A percentile compares a stretch with the other conserved stretches of the same genome.
Conservation (phyloP, 2,888 invertebrate species). For the Invenusta paracnida region DNA sequence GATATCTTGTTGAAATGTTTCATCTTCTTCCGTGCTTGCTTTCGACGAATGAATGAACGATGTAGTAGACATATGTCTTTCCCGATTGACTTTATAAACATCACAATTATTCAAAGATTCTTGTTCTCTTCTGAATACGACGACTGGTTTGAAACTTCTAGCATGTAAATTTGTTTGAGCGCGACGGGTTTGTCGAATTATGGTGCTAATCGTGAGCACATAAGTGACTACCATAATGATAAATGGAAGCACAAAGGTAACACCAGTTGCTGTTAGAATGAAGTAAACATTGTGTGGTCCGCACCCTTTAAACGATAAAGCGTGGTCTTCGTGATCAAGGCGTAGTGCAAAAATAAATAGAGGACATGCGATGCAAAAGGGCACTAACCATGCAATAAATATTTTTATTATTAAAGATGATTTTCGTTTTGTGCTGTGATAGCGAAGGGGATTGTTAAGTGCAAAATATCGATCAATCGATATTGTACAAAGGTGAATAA, state of each 20-base stretch:
- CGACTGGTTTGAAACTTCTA: background rate
- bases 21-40: background rate
- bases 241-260: conserved; percentile 49
- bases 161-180: conserved; percentile 38
- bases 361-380: conserved; percentile 49
- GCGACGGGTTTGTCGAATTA: conserved; percentile 44
- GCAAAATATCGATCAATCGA: conserved; percentile 49
- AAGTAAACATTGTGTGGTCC: conserved; percentile 50
- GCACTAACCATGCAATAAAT: conserved; percentile 48
- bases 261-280: conserved; percentile 49
- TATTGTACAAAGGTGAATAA: conserved; percentile 49
- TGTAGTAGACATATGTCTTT: background rate
- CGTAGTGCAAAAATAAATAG: conserved; percentile 47
- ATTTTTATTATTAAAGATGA: conserved; percentile 48
- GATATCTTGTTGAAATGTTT: background rate
- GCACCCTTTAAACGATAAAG: conserved; percentile 48
- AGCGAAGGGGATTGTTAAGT: conserved; percentile 48
- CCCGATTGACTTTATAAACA: background rate
- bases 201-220: conserved; percentile 48
- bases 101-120: background rate
- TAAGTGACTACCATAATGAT: conserved; percentile 50
- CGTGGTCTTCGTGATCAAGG: conserved; percentile 35
- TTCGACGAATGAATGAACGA: background rate
- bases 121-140: background rate
- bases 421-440: conserved; percentile 47